Percentiles rank a stretch among this genome's conserved stretches.
Evolutionary conservation across 2,113 vertebrate species (phyloP).

Genomic region (Machaerirhynchus nigripectus): DNA sequence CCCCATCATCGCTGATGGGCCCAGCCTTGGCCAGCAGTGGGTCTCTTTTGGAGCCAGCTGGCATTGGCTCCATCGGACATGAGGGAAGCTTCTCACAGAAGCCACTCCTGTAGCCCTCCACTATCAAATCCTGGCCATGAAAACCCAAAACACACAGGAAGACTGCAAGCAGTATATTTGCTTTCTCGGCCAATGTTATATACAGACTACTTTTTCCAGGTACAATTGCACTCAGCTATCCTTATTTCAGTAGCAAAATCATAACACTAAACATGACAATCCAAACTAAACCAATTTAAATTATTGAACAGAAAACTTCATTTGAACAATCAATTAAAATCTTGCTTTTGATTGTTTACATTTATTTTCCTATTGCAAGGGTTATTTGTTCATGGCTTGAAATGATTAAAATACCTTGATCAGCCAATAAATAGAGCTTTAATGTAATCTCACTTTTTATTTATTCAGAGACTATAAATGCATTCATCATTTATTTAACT

Average conservation of each 20-base stretch:
- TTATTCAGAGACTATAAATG: not conserved
- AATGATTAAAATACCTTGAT: not conserved
- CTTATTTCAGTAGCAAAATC: not conserved
- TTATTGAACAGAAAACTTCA: not conserved
- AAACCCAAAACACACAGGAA: not conserved
- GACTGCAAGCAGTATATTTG: not conserved
- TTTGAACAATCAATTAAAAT: not conserved
- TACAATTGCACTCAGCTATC: not conserved
- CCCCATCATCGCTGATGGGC: not conserved
- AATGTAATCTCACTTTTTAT: not conserved
- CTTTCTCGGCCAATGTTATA: not conserved
- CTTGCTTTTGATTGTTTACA: not conserved
- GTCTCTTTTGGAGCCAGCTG: not conserved
- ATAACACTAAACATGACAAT: not conserved
- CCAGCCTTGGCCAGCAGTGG: not conserved
- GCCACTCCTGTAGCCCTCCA: not conserved
- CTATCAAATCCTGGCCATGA: not conserved
- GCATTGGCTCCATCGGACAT: accelerated
- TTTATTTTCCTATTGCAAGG: not conserved
- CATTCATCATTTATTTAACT: not conserved
- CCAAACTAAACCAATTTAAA: not conserved
- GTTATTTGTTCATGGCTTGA: not conserved
- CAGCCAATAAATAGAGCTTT: not conserved
- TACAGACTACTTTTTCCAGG: not conserved
- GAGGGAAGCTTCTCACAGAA: not conserved